phyloP scores from a whole-genome alignment of 2,797 vertebrate species.

The Pseudomugil tenellus region DNA sequence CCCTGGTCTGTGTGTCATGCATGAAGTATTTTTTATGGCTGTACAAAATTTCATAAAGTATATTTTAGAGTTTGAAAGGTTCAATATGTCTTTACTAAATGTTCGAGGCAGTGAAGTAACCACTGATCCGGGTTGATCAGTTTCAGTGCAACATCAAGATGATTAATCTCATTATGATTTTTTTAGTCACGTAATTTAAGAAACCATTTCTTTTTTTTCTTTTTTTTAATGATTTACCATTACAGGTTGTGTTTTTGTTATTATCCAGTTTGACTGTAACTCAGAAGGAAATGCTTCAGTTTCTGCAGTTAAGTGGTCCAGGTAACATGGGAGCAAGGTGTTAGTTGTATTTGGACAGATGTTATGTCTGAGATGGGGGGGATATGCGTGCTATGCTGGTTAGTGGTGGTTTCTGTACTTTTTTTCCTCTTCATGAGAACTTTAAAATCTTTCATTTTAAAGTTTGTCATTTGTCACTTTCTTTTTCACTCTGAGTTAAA shows the following conservation, averaged over 20 bases:
- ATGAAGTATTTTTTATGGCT: conserved; percentile 41
- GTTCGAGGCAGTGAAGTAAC: not conserved
- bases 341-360: not conserved
- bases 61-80: conserved; percentile 17
- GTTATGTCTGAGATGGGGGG: not conserved
- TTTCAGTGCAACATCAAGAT: not conserved
- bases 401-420: not conserved
- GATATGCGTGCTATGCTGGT: not conserved
- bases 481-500: conserved; percentile 5
- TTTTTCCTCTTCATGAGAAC: not conserved
- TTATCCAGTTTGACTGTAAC: not conserved
- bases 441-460: conserved; percentile 6
- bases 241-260: conserved; percentile 4
- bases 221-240: not conserved
- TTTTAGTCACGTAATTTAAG: not conserved
- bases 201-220: not conserved
- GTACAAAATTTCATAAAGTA: not conserved
- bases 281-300: not conserved
- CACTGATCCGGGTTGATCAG: conserved; percentile 66
- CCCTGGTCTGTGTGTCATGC: conserved; percentile 53
- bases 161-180: conserved; percentile 2
- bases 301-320: conserved; percentile 8
- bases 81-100: not conserved
- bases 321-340: not conserved
- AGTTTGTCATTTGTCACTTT: conserved; percentile 13